Evolutionary conservation across 2,888 invertebrate species (phyloP).

Genomic region (Spodoptera littoralis): DNA sequence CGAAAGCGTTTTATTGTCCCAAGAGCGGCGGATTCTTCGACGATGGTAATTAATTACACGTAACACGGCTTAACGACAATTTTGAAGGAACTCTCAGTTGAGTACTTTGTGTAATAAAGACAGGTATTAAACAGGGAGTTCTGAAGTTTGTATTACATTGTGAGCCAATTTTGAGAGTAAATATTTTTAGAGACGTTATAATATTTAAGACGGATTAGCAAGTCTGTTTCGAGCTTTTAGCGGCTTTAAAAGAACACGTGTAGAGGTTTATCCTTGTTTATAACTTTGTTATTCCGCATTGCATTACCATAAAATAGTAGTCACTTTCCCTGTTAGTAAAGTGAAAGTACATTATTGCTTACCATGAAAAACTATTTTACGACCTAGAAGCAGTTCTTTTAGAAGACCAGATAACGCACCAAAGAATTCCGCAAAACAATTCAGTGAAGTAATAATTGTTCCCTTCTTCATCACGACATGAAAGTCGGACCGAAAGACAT

Average conservation of each 20-base stretch:
- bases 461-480: slow-evolving; percentile 48
- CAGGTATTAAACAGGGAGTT: slow-evolving; percentile 65
- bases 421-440: slow-evolving; percentile 47
- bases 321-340: background rate
- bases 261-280: background rate
- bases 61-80: slow-evolving; percentile 74
- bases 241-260: background rate
- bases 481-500: slow-evolving; percentile 35
- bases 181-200: slow-evolving; percentile 21
- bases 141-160: slow-evolving; percentile 64
- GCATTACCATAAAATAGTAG: background rate
- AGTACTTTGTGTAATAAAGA: slow-evolving; percentile 70
- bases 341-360: slow-evolving; percentile 18
- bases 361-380: slow-evolving; percentile 43
- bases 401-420: slow-evolving; percentile 40
- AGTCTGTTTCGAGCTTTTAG: background rate
- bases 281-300: background rate
- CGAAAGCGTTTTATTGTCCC: slow-evolving; percentile 81
- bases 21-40: slow-evolving; percentile 63
- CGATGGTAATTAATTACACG: slow-evolving; percentile 79
- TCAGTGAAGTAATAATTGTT: slow-evolving; percentile 53
- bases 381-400: slow-evolving; percentile 24
- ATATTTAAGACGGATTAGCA: slow-evolving; percentile 10
- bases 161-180: slow-evolving; percentile 45
- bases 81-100: slow-evolving; percentile 66